Conservation (phyloP, 2,888 invertebrate genomes). For the Acanthosoma haemorrhoidale region DNA sequence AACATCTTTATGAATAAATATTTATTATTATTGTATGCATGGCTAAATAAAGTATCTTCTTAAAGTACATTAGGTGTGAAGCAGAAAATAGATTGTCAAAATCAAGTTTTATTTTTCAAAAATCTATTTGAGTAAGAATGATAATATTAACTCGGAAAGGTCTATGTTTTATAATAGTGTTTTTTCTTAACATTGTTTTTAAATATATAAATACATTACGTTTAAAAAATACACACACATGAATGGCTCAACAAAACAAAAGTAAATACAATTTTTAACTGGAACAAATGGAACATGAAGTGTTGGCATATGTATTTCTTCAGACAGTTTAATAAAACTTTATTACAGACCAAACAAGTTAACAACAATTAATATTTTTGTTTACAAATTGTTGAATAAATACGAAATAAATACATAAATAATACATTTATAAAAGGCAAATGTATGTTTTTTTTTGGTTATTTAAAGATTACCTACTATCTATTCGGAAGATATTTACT, state of each 20-base stretch:
- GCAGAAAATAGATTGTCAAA: slow-evolving; percentile 17
- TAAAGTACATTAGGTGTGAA: neutral
- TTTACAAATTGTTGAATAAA: neutral
- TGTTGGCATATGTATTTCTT: neutral
- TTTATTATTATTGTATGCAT: too few species aligned
- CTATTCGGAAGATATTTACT: slow-evolving; percentile 13
- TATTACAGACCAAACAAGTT: neutral
- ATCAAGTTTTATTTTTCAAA: neutral
- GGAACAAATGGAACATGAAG: neutral
- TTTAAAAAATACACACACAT: slow-evolving; percentile 1
- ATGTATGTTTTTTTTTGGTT: slow-evolving; percentile 4
- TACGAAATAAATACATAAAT: neutral
- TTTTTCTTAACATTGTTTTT: slow-evolving; percentile 11
- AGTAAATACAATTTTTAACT: neutral
- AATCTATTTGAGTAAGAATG: slow-evolving; percentile 8
- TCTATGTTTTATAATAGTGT: neutral
- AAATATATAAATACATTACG: slow-evolving; percentile 14
- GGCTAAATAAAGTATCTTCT: too few species aligned
- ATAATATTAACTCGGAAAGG: neutral
- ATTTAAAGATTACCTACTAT: slow-evolving; percentile 13
- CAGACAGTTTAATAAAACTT: neutral
- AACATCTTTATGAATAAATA: too few species aligned
- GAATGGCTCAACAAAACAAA: neutral
- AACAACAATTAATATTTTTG: neutral
- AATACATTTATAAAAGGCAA: slow-evolving; percentile 6